Evolutionary conservation across 2,113 vertebrate genomes (phyloP), one percentile per base, ranked within the genome.

Genomic region (Sander lucioperca): DNA sequence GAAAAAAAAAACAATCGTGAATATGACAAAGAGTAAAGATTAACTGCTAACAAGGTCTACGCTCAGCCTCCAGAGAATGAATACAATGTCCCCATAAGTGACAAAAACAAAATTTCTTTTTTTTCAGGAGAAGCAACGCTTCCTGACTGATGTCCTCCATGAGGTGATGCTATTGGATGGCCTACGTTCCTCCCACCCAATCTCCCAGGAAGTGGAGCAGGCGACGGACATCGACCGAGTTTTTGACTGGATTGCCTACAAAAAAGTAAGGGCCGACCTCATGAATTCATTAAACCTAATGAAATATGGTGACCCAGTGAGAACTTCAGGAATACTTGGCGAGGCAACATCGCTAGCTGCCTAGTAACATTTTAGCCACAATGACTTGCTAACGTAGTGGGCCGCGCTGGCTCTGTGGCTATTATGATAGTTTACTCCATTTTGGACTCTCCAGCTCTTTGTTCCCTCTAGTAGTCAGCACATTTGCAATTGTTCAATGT

Each of bases 211-310:
- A 80, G 98, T 99, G 62, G 94, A 96, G 5, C 96, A 95, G 93
- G 98, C 98, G 30, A 95, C 96, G 0, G 98, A 99, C 86, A 99
- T 99, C 23, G 96, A 98, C 91, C 93, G 96, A 51, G 98, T 99
- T 51, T 99, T 99, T 79, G 98, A 99, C 93, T 99, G 98, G 98
- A 99, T 99, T 3, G 98, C 98, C 1, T 99, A 99, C 89, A 99
- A 99, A 92, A 99, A 99, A 94, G 98, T 96, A 12, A 51, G 63
- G 10, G 3, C 9, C 9, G 39, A 11, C 62, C 1, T 45, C 36
- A 8, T 64, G 16, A 33, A 54, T 54, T 14, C 1, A 19, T 5
- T 8, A 12, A 11, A 27, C 5, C 2, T 21, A 5, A 48, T 47
- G 12, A 50, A 73, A 50, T 19, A 53, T 27, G 5, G 5, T 47